Base-by-base conservation (phyloP, 2,888 invertebrate genomes). In the Archips xylosteana region DNA sequence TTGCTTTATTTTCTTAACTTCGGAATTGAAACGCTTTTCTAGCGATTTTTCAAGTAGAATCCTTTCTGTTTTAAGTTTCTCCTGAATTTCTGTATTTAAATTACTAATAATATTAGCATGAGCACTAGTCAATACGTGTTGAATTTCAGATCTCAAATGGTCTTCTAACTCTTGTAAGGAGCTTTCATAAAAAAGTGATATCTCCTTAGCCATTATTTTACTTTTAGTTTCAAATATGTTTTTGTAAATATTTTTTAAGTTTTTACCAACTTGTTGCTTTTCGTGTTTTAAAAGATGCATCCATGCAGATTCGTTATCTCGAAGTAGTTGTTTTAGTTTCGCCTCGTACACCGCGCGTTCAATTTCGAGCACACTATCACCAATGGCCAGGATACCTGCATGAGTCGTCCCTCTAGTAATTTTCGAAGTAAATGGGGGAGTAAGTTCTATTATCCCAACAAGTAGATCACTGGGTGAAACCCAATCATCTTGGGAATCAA, bases 361-460 rank as follows among this genome's bases (percentile, higher is more conserved):
- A 59, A 75, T 81, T 76, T 84, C 79, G 47, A 92, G 78, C 9
- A 92, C 79, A 66, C 77, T 78, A 78, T 92, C 83, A 1, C 93
- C 94, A 69, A 94, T 94, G 13, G 79, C 78, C 60, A 93, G 81
- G 75, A 94, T 92, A 54, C 94, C 94, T 83, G 89, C 83, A 76
- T 94, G 94, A 49, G 94, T 88, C 76, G 81, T 87, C 2, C 90
- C 92, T 82, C 92, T 87, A 15, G 88, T 89, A 71, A 92, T 90
- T 86, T 91, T 94, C 0, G 94, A 92, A 15, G 94, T 94, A 76
- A 94, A 92, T 0, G 94, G 94, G 51, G 93, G 91, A 42, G 83
- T 82, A 9, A 94, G 80, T 65, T 91, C 86, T 75, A 94, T 64
- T 77, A 83, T 85, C 23, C 87, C 91, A 76, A 92, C 89, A 54